These are phyloP conservation scores for Salminus brasiliensis DNA, from an alignment of 2,113 vertebrate species.

Conservation along the genomic window DNA sequence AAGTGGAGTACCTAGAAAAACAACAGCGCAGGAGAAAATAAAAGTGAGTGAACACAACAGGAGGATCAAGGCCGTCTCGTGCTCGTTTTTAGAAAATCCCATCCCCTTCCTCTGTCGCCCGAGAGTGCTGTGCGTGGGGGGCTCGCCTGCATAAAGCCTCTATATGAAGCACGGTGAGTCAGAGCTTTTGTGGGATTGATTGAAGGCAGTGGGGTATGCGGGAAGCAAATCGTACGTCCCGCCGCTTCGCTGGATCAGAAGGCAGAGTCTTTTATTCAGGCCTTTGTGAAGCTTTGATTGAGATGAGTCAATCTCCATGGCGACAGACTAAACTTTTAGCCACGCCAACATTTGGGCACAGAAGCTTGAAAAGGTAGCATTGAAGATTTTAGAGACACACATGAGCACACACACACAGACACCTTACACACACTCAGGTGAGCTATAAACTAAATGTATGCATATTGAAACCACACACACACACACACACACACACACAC, in stretches of 20 bases:
- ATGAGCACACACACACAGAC: slow-evolving; percentile 15
- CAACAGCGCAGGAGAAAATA: no score
- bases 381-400: neutral
- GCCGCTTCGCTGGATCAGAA: neutral
- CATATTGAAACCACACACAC: neutral
- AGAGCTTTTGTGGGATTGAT: slow-evolving; percentile 22
- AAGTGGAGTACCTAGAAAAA: no score
- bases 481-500: no score
- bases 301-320: slow-evolving; percentile 4
- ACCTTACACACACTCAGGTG: slow-evolving; percentile 4
- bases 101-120: neutral
- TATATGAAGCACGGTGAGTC: slow-evolving; percentile 22
- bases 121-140: neutral
- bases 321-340: neutral
- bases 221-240: slow-evolving; percentile 21
- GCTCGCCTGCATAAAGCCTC: neutral
- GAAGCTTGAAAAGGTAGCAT: neutral
- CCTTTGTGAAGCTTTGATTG: neutral
- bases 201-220: slow-evolving; percentile 12
- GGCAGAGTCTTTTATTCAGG: slow-evolving; percentile 7
- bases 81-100: neutral
- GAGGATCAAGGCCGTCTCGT: neutral
- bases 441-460: no score
- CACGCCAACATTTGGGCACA: neutral
- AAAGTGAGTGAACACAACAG: neutral